Conservation (phyloP, 2,797 vertebrate species). For the Chromis chromis region DNA sequence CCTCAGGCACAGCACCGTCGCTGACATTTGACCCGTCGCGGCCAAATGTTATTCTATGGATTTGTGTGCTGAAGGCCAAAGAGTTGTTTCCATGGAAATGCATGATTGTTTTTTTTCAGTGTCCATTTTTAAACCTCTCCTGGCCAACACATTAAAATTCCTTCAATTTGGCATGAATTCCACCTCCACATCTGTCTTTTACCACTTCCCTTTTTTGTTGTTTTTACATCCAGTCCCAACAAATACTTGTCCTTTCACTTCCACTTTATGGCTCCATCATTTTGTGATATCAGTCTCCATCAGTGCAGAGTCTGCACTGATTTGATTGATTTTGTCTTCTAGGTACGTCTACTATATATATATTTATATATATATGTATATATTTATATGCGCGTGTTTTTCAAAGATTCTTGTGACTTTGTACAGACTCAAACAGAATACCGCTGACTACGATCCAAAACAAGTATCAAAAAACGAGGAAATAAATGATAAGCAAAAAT, state of each 20-base stretch:
- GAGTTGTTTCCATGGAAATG: slow-evolving; percentile 46
- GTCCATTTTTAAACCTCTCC: slow-evolving; percentile 32
- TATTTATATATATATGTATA: slow-evolving; percentile 62
- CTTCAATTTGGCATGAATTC: slow-evolving; percentile 63
- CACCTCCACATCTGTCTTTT: slow-evolving; percentile 48
- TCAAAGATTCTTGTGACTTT: slow-evolving; percentile 75
- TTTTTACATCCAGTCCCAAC: slow-evolving; percentile 52
- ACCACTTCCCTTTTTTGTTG: neutral
- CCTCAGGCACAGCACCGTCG: slow-evolving; percentile 58
- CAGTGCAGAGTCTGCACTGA: slow-evolving; percentile 38
- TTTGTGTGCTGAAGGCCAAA: slow-evolving; percentile 51
- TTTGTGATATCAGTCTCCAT: slow-evolving; percentile 47
- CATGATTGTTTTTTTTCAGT: slow-evolving; percentile 44
- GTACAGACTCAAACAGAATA: slow-evolving; percentile 75
- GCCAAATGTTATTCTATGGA: slow-evolving; percentile 17
- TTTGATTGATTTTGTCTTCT: slow-evolving; percentile 59
- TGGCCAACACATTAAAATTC: slow-evolving; percentile 31
- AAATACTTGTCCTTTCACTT: slow-evolving; percentile 40
- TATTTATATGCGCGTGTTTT: slow-evolving; percentile 60
- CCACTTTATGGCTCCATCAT: slow-evolving; percentile 60
- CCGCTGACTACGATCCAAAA: slow-evolving; percentile 47
- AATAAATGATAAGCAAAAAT: slow-evolving; percentile 45
- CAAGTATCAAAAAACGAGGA: slow-evolving; percentile 24
- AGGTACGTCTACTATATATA: slow-evolving; percentile 73
- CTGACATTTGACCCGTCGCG: slow-evolving; percentile 35